Evolutionary conservation across 30 jellyfish, hydroid and myxozoan species (phyloP).

Genomic region (Aurelia coerulea): DNA sequence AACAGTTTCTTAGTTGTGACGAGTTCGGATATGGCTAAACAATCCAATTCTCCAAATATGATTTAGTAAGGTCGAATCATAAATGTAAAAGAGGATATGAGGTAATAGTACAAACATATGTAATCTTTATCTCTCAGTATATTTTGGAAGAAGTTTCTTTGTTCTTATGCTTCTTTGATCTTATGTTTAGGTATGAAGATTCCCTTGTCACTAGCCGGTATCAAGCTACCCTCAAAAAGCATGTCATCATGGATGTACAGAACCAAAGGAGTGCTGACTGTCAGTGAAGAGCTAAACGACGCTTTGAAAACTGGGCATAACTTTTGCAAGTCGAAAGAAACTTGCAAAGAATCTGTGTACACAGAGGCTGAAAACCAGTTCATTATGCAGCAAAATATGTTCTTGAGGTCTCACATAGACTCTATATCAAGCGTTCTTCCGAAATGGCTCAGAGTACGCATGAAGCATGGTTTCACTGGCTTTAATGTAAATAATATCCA

Average conservation of each 20-base stretch:
- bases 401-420: conserved; percentile 22
- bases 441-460: conserved; percentile 34
- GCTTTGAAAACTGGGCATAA: conserved; percentile 16
- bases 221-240: conserved; percentile 42
- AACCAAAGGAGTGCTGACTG: conserved; percentile 48
- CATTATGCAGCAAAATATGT: conserved; percentile 43
- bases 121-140: no score
- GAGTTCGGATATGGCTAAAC: no score
- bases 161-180: no score
- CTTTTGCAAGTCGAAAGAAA: conserved; percentile 12
- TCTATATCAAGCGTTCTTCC: conserved; percentile 34
- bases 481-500: conserved; percentile 57
- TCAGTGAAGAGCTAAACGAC: conserved; percentile 42
- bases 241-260: conserved; percentile 39
- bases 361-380: conserved; percentile 64
- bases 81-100: no score
- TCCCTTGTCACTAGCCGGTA: conserved; percentile 75
- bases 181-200: background rate
- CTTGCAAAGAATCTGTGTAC: background rate
- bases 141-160: no score
- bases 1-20: no score
- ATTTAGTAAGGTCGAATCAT: no score
- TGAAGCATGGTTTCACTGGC: conserved; percentile 37
- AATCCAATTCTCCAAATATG: no score
- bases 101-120: no score